Conservation (phyloP, 1,140 invertebrate species). For the Drosophila punjabiensis region DNA sequence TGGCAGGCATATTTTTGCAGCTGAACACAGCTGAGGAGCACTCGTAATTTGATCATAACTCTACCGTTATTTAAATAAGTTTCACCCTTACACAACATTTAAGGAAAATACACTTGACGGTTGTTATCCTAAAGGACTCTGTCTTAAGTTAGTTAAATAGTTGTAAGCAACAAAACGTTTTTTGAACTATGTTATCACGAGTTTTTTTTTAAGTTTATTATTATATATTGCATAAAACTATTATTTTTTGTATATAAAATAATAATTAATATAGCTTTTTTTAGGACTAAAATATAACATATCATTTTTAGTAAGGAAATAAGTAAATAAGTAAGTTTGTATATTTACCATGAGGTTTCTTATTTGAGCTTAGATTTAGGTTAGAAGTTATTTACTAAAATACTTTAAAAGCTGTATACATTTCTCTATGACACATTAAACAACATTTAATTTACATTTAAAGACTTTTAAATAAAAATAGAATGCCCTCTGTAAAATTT, state of each 20-base stretch:
- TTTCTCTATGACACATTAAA: background rate
- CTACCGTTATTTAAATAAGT: background rate
- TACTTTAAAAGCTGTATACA: too few species aligned
- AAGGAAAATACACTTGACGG: background rate
- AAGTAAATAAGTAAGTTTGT: too few species aligned
- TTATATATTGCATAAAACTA: too few species aligned
- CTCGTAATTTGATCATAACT: constrained; percentile 9
- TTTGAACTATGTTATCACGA: too few species aligned
- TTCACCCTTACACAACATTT: background rate
- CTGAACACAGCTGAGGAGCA: constrained; percentile 3
- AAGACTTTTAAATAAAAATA: background rate
- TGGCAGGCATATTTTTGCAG: constrained; percentile 47
- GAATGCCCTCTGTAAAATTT: background rate
- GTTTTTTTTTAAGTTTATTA: too few species aligned
- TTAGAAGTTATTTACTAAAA: too few species aligned
- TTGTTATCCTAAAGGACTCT: background rate
- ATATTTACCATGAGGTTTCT: too few species aligned
- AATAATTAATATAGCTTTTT: too few species aligned
- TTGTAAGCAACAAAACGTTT: background rate
- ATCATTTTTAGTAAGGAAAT: too few species aligned
- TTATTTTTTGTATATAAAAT: too few species aligned
- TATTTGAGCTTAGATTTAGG: too few species aligned
- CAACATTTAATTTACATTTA: accelerated
- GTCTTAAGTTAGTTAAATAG: background rate
- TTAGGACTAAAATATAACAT: too few species aligned